Evolutionary conservation across 1,140 invertebrate species (phyloP).

Genomic region (Forficula auricularia): DNA sequence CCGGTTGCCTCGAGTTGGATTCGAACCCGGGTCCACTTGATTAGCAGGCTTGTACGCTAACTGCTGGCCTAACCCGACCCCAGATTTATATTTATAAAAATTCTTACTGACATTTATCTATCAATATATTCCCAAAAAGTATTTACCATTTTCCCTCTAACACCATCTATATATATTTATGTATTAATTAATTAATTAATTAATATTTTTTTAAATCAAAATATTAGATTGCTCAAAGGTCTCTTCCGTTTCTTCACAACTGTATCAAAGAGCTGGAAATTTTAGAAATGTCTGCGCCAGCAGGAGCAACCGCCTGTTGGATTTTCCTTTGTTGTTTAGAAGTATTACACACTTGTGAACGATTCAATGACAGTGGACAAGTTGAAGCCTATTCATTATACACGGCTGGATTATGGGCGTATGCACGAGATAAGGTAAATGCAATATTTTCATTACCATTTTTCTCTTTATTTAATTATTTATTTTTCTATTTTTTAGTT

Average conservation of each 20-base stretch:
- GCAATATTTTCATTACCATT: slow-evolving; percentile 7
- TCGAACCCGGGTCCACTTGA: too few relatives aligned
- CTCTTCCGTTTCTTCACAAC: slow-evolving; percentile 71
- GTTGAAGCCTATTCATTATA: slow-evolving; percentile 65
- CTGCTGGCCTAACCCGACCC: too few relatives aligned
- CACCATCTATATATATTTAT: background rate
- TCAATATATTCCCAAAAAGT: too few relatives aligned
- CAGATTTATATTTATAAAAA: too few relatives aligned
- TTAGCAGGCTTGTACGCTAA: too few relatives aligned
- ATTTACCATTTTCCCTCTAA: background rate
- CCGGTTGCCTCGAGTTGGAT: too few relatives aligned
- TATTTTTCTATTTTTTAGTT: slow-evolving; percentile 32
- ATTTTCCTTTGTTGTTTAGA: slow-evolving; percentile 81
- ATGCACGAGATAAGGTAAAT: slow-evolving; percentile 75
- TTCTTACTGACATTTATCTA: too few relatives aligned
- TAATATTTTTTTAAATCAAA: slow-evolving; percentile 3
- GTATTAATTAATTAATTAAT: background rate
- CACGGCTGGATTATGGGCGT: slow-evolving; percentile 78
- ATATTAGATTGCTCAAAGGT: slow-evolving; percentile 62
- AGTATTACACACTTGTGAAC: slow-evolving; percentile 61
- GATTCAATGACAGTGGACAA: slow-evolving; percentile 41
- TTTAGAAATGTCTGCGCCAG: slow-evolving; percentile 54
- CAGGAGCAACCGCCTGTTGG: slow-evolving; percentile 81
- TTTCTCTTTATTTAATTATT: background rate
- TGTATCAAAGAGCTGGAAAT: slow-evolving; percentile 63